Conservation (phyloP, 2,888 invertebrate species). For the Polydrusus cervinus region DNA sequence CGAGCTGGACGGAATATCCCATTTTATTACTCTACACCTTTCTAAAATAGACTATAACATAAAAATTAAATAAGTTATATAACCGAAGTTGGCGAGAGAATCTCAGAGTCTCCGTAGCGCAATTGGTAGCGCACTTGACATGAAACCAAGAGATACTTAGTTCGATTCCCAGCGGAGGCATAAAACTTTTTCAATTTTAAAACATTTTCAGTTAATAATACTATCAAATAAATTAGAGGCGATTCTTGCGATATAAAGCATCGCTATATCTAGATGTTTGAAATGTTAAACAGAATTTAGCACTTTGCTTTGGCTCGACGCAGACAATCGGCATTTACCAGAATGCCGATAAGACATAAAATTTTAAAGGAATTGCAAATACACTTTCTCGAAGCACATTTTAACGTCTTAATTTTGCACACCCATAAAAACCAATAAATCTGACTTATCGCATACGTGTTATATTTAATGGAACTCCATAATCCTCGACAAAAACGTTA, state of each 20-base stretch:
- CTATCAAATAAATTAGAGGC: not conserved
- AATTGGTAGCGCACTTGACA: too few relatives aligned
- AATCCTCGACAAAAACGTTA: constrained; percentile 21
- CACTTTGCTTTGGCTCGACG: not conserved
- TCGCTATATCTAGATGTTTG: not conserved
- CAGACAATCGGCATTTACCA: too few relatives aligned
- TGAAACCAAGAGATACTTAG: too few relatives aligned
- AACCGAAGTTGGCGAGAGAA: too few relatives aligned
- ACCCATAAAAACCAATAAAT: constrained; percentile 22
- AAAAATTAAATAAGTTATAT: too few relatives aligned
- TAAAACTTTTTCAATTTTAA: too few relatives aligned
- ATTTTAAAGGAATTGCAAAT: constrained; percentile 5
- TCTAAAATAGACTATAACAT: too few relatives aligned
- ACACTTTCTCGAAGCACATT: not conserved
- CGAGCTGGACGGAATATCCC: too few relatives aligned
- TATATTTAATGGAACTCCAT: constrained; percentile 31
- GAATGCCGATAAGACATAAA: constrained; percentile 14
- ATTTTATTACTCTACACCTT: too few relatives aligned
- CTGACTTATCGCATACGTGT: constrained; percentile 28
- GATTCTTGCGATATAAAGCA: not conserved
- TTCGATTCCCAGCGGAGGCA: too few relatives aligned
- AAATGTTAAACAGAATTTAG: not conserved
- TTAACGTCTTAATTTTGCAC: constrained; percentile 35
- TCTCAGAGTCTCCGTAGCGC: too few relatives aligned
- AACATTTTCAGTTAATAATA: too few relatives aligned